Conservation (phyloP, 2,113 vertebrate species). For the Tupaia tana region DNA sequence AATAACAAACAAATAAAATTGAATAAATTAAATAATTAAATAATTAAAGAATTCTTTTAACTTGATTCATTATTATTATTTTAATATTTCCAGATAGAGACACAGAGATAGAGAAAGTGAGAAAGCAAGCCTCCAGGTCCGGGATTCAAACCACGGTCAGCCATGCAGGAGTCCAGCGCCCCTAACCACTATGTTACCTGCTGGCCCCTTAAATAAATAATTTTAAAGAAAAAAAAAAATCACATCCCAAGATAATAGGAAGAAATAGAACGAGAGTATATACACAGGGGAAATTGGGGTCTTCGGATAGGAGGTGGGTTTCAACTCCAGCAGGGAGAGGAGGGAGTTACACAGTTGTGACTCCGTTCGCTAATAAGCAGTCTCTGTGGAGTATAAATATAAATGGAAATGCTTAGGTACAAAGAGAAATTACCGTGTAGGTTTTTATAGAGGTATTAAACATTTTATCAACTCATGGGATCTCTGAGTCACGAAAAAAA, state of each 20-base stretch:
- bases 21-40: too few relatives aligned
- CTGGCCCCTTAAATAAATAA: too few relatives aligned
- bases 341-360: background rate
- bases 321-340: background rate
- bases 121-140: too few relatives aligned
- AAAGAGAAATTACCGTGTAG: slow-evolving; percentile 24
- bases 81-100: too few relatives aligned
- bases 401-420: slow-evolving; percentile 7
- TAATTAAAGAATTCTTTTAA: too few relatives aligned
- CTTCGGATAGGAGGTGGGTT: background rate
- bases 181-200: too few relatives aligned
- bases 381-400: background rate
- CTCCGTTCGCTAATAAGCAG: background rate
- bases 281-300: background rate
- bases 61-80: too few relatives aligned
- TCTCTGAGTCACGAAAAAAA: slow-evolving; percentile 60
- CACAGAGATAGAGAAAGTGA: too few relatives aligned
- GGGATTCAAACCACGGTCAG: too few relatives aligned
- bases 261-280: background rate
- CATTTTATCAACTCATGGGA: slow-evolving; percentile 39
- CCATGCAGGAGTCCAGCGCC: too few relatives aligned
- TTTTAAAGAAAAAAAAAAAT: background rate
- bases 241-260: background rate
- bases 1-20: too few relatives aligned
- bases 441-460: slow-evolving; percentile 39